Conservation (phyloP, 2,113 vertebrate genomes). For the Zootoca vivipara region DNA sequence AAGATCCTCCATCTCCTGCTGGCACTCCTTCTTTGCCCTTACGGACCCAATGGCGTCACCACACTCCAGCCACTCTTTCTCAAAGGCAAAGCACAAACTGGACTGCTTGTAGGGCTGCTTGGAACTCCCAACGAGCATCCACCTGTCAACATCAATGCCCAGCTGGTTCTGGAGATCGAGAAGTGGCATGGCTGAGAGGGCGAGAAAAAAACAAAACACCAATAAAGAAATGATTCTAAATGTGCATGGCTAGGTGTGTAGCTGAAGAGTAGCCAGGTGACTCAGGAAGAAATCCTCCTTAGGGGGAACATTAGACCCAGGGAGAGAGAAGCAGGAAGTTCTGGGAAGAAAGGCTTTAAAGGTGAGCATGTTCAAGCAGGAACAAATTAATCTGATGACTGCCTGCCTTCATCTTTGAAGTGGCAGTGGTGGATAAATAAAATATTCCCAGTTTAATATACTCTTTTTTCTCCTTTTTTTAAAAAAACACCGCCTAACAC, state of each 20-base stretch:
- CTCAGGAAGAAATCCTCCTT: neutral
- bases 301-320: no score
- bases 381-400: no score
- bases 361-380: neutral
- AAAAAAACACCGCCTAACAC: no score
- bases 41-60: constrained; percentile 83
- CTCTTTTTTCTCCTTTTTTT: no score
- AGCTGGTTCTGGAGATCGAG: constrained; percentile 82
- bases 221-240: no score
- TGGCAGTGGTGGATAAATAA: no score
- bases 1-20: constrained; percentile 88
- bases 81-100: constrained; percentile 85
- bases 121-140: constrained; percentile 80
- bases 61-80: constrained; percentile 95
- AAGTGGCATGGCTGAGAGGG: constrained; percentile 85
- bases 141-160: constrained; percentile 83
- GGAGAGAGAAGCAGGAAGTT: neutral
- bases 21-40: constrained; percentile 87
- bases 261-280: neutral
- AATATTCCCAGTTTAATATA: no score
- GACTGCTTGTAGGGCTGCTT: constrained; percentile 76
- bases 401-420: no score
- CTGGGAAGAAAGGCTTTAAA: neutral
- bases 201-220: neutral
- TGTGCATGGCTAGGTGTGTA: no score